Evolutionary conservation across 2,797 vertebrate genomes (phyloP).

Genomic region (Tauraco hartlaubi): DNA sequence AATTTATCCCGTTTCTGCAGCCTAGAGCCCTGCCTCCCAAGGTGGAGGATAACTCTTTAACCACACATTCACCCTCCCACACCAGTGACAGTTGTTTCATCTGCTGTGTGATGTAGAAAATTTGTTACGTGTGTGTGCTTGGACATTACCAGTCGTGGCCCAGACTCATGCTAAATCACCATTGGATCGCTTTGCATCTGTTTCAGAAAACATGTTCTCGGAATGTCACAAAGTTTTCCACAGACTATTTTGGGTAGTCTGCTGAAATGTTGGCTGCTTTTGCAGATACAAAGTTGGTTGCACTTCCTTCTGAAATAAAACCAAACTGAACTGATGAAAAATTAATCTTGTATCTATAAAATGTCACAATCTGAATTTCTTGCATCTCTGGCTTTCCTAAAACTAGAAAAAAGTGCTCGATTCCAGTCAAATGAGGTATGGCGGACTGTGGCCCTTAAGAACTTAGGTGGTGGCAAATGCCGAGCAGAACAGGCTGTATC

Average conservation of each 20-base stretch:
- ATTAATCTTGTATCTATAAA: background rate
- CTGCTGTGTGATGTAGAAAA: background rate
- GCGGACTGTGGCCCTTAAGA: background rate
- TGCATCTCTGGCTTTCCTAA: background rate
- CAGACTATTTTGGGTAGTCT: background rate
- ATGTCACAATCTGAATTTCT: background rate
- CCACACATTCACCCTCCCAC: fast-evolving
- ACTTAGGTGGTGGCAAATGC: background rate
- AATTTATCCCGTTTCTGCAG: background rate
- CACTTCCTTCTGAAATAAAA: background rate
- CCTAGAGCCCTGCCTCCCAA: background rate
- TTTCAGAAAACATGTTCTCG: background rate
- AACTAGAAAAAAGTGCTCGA: background rate
- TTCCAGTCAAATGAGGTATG: background rate
- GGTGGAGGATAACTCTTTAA: background rate
- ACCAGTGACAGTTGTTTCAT: background rate
- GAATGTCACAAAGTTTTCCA: background rate
- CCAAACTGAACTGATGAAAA: background rate
- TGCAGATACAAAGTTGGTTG: background rate
- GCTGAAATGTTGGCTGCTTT: background rate
- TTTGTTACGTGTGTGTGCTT: background rate
- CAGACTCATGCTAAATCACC: background rate
- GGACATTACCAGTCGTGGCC: background rate
- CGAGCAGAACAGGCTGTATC: background rate
- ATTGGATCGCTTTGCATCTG: background rate